Evolutionary conservation across 2,113 vertebrate genomes (phyloP).

Genomic region (Burhinus oedicnemus): DNA sequence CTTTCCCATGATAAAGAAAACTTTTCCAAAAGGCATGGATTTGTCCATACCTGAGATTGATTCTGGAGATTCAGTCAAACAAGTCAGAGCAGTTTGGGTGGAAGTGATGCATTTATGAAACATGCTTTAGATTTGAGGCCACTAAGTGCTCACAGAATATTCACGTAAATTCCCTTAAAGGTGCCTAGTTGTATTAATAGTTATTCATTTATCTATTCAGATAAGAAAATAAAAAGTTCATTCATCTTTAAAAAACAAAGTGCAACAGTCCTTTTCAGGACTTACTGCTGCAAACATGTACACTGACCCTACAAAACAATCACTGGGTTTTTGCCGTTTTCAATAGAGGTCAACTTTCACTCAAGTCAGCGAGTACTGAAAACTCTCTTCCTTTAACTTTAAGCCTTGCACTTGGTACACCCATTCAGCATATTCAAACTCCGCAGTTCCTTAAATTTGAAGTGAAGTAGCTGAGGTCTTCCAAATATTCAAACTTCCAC

Average conservation of each 20-base stretch:
- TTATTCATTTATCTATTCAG: neutral
- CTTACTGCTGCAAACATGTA: neutral
- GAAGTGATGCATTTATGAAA: neutral
- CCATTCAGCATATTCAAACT: neutral
- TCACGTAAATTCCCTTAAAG: neutral
- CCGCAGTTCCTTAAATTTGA: neutral
- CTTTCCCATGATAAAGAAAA: neutral
- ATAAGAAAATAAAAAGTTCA: neutral
- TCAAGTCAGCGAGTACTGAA: neutral
- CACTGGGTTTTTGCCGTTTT: neutral
- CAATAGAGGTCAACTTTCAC: neutral
- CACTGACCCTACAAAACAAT: neutral
- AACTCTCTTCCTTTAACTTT: neutral
- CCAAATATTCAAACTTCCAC: neutral
- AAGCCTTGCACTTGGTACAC: neutral
- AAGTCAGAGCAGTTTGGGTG: neutral
- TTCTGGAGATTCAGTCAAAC: neutral
- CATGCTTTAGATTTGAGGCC: neutral
- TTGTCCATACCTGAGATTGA: neutral
- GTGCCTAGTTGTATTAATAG: neutral
- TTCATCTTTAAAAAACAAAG: neutral
- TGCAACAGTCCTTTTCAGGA: neutral
- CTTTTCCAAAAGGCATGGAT: neutral
- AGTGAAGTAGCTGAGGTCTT: neutral
- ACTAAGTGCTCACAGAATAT: neutral